Evolutionary conservation across 1,140 invertebrate species (phyloP).

Genomic region (Camponotus pennsylvanicus): DNA sequence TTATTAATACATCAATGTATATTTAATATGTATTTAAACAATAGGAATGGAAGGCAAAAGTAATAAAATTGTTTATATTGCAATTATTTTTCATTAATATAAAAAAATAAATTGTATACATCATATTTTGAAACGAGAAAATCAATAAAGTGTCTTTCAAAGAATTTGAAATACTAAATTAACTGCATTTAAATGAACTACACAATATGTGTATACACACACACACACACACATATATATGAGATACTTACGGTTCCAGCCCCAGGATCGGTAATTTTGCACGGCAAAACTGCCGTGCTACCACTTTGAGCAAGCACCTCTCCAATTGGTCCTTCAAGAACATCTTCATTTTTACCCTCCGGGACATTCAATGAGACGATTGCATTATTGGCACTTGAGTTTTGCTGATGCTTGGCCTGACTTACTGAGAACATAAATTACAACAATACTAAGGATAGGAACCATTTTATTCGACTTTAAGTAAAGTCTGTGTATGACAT

Average conservation of each 20-base stretch:
- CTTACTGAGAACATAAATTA: slow-evolving; percentile 77
- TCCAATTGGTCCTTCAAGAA: slow-evolving; percentile 76
- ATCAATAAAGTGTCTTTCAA: too few species aligned
- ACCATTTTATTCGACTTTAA: slow-evolving; percentile 17
- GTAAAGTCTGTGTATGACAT: slow-evolving; percentile 19
- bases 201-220: neutral
- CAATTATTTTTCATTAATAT: neutral
- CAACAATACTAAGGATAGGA: slow-evolving; percentile 19
- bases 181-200: neutral
- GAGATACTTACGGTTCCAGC: slow-evolving; percentile 90
- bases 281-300: slow-evolving; percentile 90
- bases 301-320: slow-evolving; percentile 91
- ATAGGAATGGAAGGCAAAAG: neutral
- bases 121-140: neutral
- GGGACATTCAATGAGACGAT: slow-evolving; percentile 70
- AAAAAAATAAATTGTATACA: neutral
- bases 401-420: slow-evolving; percentile 80
- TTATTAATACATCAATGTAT: neutral
- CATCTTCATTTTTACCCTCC: slow-evolving; percentile 73
- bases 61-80: neutral
- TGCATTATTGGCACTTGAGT: slow-evolving; percentile 77
- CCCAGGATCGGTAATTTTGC: slow-evolving; percentile 89
- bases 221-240: neutral
- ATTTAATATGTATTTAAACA: slow-evolving; percentile 14
- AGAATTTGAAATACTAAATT: neutral